Conservation (phyloP, 2,113 vertebrate species). For the Tragulus kanchil region DNA sequence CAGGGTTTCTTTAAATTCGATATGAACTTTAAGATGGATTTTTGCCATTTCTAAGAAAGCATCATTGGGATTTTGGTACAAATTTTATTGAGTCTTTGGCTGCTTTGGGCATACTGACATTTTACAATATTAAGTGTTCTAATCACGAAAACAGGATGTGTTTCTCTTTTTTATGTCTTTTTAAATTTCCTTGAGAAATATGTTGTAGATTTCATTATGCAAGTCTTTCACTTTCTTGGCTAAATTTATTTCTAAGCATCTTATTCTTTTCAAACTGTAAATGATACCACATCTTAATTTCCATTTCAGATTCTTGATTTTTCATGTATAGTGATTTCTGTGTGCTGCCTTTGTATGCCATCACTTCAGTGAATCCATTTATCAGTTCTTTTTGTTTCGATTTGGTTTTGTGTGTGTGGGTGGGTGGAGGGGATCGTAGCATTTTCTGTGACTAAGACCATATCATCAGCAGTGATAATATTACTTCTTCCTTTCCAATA, state of each 20-base stretch:
- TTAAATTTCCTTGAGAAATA: not conserved
- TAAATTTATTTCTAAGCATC: slow-evolving; percentile 6
- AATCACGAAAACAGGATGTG: not conserved
- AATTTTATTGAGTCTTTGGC: not conserved
- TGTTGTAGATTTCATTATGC: not conserved
- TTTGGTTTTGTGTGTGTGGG: not conserved
- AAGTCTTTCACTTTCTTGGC: not conserved
- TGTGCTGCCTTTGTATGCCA: not conserved
- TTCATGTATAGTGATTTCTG: not conserved
- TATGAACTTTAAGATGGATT: not conserved
- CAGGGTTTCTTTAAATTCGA: not conserved
- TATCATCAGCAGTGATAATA: not conserved
- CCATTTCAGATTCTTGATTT: not conserved
- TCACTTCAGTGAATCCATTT: not conserved
- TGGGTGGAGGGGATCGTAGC: not conserved
- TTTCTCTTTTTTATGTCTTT: not conserved
- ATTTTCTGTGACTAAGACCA: not conserved
- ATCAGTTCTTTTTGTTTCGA: not conserved
- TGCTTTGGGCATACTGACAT: not conserved
- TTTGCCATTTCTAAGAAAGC: not conserved
- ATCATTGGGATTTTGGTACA: not conserved
- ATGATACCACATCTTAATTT: not conserved
- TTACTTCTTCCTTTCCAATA: not conserved
- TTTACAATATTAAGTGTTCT: not conserved
- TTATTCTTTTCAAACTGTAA: not conserved